Evolutionary conservation across 2,888 invertebrate species (phyloP).

Genomic region (Chrysodeixis includens): DNA sequence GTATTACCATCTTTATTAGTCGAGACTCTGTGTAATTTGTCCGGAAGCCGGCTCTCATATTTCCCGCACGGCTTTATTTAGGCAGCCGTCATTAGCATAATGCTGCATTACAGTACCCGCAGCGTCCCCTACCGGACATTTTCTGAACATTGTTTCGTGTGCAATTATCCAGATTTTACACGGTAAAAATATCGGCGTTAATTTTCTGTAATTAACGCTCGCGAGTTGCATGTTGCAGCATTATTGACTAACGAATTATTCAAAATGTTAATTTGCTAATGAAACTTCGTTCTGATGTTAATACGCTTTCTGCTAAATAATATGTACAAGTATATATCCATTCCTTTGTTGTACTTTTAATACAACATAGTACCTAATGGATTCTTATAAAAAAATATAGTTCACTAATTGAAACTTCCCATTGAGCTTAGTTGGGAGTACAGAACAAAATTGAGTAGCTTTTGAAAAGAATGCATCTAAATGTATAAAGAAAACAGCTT

Average conservation of each 20-base stretch:
- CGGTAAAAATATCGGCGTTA: constrained; percentile 42
- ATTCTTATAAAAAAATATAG: background rate
- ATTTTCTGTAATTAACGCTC: constrained; percentile 39
- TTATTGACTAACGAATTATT: constrained; percentile 40
- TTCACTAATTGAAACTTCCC: background rate
- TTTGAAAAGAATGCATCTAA: too few relatives aligned
- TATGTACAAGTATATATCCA: constrained; percentile 14
- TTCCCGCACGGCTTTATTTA: constrained; percentile 82
- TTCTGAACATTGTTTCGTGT: constrained; percentile 53
- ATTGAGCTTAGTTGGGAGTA: too few relatives aligned
- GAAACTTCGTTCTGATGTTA: constrained; percentile 25
- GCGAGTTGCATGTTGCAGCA: constrained; percentile 27
- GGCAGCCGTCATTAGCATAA: constrained; percentile 78
- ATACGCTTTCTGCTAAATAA: constrained; percentile 21
- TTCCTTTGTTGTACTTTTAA: too few relatives aligned
- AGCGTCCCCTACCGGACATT: constrained; percentile 54
- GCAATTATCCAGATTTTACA: constrained; percentile 48
- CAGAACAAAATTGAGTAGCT: too few relatives aligned
- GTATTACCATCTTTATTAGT: constrained; percentile 83
- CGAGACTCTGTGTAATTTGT: constrained; percentile 77
- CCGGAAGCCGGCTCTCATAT: constrained; percentile 74
- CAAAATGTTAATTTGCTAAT: constrained; percentile 44
- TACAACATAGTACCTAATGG: background rate
- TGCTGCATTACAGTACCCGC: constrained; percentile 72
- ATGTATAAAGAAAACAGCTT: too few relatives aligned